phyloP scores from a whole-genome alignment of 2,113 vertebrate genomes.

The Tragelaphus imberbis region DNA sequence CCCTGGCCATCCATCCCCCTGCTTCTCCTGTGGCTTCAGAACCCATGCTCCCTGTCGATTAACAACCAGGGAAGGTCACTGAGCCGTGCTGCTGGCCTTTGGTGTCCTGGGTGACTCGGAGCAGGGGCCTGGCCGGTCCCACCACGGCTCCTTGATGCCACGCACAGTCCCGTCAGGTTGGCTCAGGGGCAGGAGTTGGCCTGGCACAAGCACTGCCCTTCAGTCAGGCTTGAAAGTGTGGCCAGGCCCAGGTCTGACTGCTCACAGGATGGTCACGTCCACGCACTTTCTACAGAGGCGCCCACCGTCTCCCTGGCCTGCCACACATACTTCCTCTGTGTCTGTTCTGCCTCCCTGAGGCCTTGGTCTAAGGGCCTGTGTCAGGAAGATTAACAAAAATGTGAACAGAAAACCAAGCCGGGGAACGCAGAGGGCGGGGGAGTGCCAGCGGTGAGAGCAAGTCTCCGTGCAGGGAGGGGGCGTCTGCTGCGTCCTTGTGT shows the following conservation, averaged over 20 bases:
- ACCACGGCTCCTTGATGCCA: background rate
- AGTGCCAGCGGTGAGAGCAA: too few species aligned
- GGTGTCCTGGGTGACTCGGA: background rate
- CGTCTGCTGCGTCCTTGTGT: background rate
- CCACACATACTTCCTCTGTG: accelerated
- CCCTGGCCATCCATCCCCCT: too few species aligned
- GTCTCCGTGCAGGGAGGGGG: accelerated
- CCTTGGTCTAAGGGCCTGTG: background rate
- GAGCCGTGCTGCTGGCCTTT: background rate
- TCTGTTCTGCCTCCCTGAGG: background rate
- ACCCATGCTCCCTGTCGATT: accelerated
- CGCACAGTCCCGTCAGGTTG: accelerated
- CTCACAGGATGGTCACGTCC: background rate
- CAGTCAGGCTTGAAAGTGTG: background rate
- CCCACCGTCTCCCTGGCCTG: background rate
- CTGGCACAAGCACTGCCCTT: background rate
- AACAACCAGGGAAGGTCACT: background rate
- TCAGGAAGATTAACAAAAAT: background rate
- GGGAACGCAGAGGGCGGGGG: background rate
- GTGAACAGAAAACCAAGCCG: background rate
- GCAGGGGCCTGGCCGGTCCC: background rate
- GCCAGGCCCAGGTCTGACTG: background rate
- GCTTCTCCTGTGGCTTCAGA: background rate
- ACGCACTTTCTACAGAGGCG: accelerated
- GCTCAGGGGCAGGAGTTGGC: background rate